A percentile compares a stretch with the other conserved stretches of the same genome.
Conservation (phyloP, 2,797 vertebrate species). For the Tragelaphus oryx region DNA sequence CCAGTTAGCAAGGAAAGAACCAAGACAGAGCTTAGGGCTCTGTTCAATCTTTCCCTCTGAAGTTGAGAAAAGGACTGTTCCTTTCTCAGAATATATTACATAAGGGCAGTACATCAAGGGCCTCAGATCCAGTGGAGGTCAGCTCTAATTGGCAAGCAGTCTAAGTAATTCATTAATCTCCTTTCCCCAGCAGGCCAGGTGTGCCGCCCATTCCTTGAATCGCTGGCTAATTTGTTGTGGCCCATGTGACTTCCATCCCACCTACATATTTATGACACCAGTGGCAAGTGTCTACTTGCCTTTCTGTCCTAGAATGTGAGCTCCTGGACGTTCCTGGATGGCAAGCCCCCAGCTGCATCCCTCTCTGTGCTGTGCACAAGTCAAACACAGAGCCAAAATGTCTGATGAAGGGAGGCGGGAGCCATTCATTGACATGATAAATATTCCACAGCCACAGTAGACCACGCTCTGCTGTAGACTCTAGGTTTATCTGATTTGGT, state of each 20-base stretch:
- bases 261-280: not conserved
- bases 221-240: not conserved
- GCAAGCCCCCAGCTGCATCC: not conserved
- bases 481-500: not conserved
- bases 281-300: not conserved
- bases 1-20: constrained; percentile 57
- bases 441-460: not conserved
- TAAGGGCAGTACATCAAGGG: constrained; percentile 46
- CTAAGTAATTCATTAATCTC: constrained; percentile 7
- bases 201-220: not conserved
- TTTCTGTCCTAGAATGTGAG: not conserved
- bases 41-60: constrained; percentile 33
- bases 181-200: not conserved
- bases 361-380: not conserved
- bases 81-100: constrained; percentile 51
- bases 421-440: not conserved
- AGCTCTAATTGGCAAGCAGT: constrained; percentile 18
- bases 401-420: not conserved
- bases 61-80: constrained; percentile 14
- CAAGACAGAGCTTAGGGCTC: not conserved
- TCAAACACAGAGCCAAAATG: not conserved
- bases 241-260: not conserved
- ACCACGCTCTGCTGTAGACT: fast-evolving
- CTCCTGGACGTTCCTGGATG: not conserved
- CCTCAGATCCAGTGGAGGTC: constrained; percentile 22